Percentiles rank a stretch among this genome's conserved stretches.
These are phyloP conservation scores for Agrotis exclamationis DNA, from an alignment of 2,888 invertebrate species.

Conservation along the genomic window DNA sequence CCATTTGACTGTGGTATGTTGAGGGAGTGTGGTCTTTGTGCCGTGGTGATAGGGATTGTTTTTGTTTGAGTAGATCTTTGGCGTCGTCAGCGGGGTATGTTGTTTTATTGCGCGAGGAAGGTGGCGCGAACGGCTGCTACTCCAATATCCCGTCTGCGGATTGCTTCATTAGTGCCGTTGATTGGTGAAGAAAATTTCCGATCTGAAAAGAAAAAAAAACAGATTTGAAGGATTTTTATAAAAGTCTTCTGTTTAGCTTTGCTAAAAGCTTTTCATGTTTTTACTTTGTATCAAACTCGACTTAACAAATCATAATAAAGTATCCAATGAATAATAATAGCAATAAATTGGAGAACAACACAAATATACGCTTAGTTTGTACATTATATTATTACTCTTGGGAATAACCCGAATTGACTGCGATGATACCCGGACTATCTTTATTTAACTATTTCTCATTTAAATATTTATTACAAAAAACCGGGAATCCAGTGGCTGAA, in stretches of 20 bases:
- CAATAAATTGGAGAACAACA: slow-evolving; percentile 21
- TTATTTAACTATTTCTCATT: slow-evolving; percentile 48
- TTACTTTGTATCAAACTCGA: slow-evolving; percentile 1
- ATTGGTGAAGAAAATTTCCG: slow-evolving; percentile 83
- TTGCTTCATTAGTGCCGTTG: slow-evolving; percentile 89
- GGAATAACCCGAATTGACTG: slow-evolving; percentile 39
- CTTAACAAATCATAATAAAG: slow-evolving; percentile 23
- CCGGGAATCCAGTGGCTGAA: slow-evolving; percentile 18
- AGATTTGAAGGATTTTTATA: slow-evolving; percentile 61
- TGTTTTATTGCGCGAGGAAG: slow-evolving; percentile 86
- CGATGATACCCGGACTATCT: slow-evolving; percentile 27
- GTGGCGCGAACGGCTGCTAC: slow-evolving; percentile 82
- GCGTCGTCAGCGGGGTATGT: slow-evolving; percentile 73
- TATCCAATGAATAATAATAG: slow-evolving; percentile 28
- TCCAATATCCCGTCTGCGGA: slow-evolving; percentile 89
- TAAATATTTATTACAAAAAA: slow-evolving; percentile 50
- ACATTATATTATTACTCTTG: slow-evolving; percentile 26
- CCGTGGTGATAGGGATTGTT: slow-evolving; percentile 75
- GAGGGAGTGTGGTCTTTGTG: slow-evolving; percentile 70
- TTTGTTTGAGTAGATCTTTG: slow-evolving; percentile 70
- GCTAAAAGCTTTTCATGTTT: not conserved
- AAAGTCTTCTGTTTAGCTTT: slow-evolving; percentile 3
- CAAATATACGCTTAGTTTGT: slow-evolving; percentile 26
- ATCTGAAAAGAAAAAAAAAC: slow-evolving; percentile 85
- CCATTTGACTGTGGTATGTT: slow-evolving; percentile 80